A percentile compares a stretch with the other conserved stretches of the same genome.
These are phyloP conservation scores for Coelogynopora nodosa DNA, from an alignment of 2,888 invertebrate genomes.

Conservation along the genomic window DNA sequence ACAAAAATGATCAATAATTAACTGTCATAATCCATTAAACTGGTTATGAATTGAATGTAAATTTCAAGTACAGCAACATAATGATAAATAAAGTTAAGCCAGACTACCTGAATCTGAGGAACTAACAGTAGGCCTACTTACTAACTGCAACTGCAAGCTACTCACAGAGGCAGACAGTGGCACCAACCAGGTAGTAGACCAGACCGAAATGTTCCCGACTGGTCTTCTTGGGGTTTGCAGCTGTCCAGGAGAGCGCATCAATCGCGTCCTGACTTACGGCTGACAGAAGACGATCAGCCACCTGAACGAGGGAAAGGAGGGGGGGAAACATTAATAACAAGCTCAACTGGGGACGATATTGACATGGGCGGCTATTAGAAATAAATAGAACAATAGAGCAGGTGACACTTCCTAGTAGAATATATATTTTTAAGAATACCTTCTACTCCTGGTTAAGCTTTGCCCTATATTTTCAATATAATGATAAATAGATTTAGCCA, in stretches of 20 bases:
- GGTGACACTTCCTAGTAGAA: neutral
- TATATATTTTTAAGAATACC: neutral
- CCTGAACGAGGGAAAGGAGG: conserved; percentile 54
- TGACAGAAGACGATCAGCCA: conserved; percentile 85
- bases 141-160: conserved; percentile 69
- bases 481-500: too few relatives aligned
- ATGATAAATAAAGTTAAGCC: too few relatives aligned
- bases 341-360: neutral
- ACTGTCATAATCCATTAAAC: too few relatives aligned
- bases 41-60: too few relatives aligned
- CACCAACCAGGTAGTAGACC: conserved; percentile 82
- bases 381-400: too few relatives aligned
- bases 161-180: conserved; percentile 89
- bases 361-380: too few relatives aligned
- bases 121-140: too few relatives aligned
- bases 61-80: too few relatives aligned
- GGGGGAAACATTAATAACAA: neutral
- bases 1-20: too few relatives aligned
- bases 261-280: conserved; percentile 87
- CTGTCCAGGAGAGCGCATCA: conserved; percentile 96
- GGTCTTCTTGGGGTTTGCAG: conserved; percentile 73
- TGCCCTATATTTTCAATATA: too few relatives aligned
- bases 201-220: conserved; percentile 60
- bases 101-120: too few relatives aligned
- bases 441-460: neutral